Percentiles rank a stretch among this genome's conserved stretches.
These are phyloP conservation scores for Eudyptes chrysolophus DNA, from an alignment of 2,113 vertebrate species.

Conservation along the genomic window DNA sequence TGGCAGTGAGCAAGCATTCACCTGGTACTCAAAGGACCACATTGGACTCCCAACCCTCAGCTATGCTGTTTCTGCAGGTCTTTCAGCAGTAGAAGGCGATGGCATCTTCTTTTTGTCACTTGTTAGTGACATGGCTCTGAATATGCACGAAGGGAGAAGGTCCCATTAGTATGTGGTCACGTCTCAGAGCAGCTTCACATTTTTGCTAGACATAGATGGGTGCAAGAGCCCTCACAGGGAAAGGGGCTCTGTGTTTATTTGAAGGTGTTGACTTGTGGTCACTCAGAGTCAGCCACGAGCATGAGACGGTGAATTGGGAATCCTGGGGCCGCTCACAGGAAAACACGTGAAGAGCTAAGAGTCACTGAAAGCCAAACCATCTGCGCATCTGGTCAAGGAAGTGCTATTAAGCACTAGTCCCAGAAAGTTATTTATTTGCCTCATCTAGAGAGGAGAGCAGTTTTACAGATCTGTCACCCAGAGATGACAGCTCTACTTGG, in stretches of 20 bases:
- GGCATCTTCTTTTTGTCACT: not conserved
- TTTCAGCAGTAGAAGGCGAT: not conserved
- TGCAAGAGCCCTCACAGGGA: not conserved
- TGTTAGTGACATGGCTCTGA: not conserved
- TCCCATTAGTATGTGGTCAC: not conserved
- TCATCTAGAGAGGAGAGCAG: not conserved
- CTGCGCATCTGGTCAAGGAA: not conserved
- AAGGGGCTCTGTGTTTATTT: not conserved
- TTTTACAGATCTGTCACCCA: not conserved
- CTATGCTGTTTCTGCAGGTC: not conserved
- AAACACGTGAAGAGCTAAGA: not conserved
- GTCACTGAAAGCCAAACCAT: not conserved
- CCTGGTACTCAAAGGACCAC: not conserved
- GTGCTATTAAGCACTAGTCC: not conserved
- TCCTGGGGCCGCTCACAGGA: not conserved
- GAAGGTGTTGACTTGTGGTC: not conserved
- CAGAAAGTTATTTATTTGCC: not conserved
- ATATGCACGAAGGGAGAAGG: not conserved
- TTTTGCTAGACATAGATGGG: not conserved
- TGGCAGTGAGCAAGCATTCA: not conserved
- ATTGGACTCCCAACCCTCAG: not conserved
- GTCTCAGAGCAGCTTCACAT: not conserved
- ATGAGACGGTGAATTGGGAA: not conserved
- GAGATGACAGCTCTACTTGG: not conserved
- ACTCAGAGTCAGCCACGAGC: not conserved